Base-by-base conservation (phyloP, 2,888 invertebrate species). In the Thereva nobilitata region DNA sequence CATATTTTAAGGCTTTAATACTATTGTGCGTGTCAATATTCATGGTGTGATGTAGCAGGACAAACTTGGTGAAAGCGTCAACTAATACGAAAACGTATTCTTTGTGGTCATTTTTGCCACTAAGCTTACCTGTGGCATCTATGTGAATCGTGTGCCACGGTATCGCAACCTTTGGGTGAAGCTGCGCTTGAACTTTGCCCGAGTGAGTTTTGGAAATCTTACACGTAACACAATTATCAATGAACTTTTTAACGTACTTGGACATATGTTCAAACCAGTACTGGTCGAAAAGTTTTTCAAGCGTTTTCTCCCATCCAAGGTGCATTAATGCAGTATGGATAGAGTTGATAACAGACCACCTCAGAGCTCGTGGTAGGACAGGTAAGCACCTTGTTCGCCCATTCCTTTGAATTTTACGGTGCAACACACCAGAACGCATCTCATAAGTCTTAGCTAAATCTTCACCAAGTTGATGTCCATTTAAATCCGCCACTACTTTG, bases 201-300 rank as follows among this genome's bases (percentile, higher is more conserved):
- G 70, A 40, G 44, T 6, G 44, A 2, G 37, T 37, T 34, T 56
- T 56, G n/a, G 44, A 34, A 4, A 56, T 34, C 7, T 37, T 37
- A 44, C 56, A 56, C 9, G 56, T 53, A 1, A 37, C 9, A 37
- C 53, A 53, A 7, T 53, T 53, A 9, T 53, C 53, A 3, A 53
- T 76, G 66, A 81, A 80, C 56, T 77, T 73, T 50, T 74, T 72
- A 2, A 79, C 75, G 54, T 76, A 79, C 3, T 68, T 49, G 38
- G 71, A 69, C 77, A 80, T 77, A 4, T 73, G 72, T 0, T 75
- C 75, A 65, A 81, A 81, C 78, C 78, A 82, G 70, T 78, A 82
- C 5, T 72, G 67, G 38, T 73, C 72, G 0, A 68, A n/a, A 72
- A 73, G 8, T 73, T 74, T n/a, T 65, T 72, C 38, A 73, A 75